Base-by-base conservation (phyloP, 1,140 invertebrate genomes). In the Zaprionus ornatus region DNA sequence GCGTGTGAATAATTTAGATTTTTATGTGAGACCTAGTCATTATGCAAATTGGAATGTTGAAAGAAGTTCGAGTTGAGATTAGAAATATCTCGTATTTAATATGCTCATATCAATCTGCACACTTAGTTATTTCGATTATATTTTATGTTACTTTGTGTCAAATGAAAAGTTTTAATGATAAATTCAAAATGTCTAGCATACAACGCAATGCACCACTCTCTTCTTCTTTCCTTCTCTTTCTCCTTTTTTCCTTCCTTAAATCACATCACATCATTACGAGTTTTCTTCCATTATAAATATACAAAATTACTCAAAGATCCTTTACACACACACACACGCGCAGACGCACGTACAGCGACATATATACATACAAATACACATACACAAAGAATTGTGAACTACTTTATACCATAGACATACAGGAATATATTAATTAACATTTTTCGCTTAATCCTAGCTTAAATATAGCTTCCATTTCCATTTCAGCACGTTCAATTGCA, bases 391-490 rank as follows among this genome's bases (percentile, higher is more conserved):
- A n/a, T 35, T 57, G 40, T 45, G 15, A 66, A 32, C 52, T 40
- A 40, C 15, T 35, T 35, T 32, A 29, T n/a, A n/a, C n/a, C n/a
- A n/a, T n/a, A 56, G 21, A 66, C 40, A 56, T 32, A 23, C 27
- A 57, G 17, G 40, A 45, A 57, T 32, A 52, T 65, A 35, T 65
- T 57, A 66, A 66, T 66, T 66, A 66, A 66, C 63, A 45, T 32
- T 56, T 12, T 57, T 48, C n/a, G 25, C 37, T 45, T 66, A 57
- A 57, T 56, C 25, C 45, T 63, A 50, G 45, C 13, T 21, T 32
- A 19, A 42, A 48, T 63, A 25, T 17, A 66, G 27, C 21, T 66
- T 66, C 35, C 42, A 56, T 56, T 66, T 66, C 35, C 42, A 56
- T 56, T 35, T 27, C 64, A 56, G 10, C 45, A 57, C 37, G 48